These are phyloP conservation scores for Natrix natrix DNA, from an alignment of 2,797 vertebrate genomes.

Conservation along the genomic window DNA sequence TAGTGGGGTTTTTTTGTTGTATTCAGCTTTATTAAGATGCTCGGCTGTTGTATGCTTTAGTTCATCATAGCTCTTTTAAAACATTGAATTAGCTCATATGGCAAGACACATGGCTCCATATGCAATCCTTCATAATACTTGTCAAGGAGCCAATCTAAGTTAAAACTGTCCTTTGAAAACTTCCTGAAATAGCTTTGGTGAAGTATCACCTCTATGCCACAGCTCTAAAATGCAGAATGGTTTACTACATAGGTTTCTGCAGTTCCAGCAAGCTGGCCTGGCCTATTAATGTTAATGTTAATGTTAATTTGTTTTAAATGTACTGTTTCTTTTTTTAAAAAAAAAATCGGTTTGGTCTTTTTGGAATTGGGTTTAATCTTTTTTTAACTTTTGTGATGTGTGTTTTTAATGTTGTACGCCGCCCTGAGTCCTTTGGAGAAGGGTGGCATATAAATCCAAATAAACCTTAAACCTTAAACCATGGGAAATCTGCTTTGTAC, in stretches of 20 bases:
- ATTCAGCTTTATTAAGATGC: slow-evolving; percentile 50
- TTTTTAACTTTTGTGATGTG: no score
- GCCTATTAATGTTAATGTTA: no score
- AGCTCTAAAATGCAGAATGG: neutral
- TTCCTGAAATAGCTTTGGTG: neutral
- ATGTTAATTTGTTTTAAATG: no score
- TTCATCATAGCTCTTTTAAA: neutral
- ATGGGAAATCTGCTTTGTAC: neutral
- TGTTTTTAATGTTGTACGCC: no score
- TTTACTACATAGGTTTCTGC: neutral
- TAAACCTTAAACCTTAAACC: neutral
- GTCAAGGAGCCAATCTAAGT: neutral
- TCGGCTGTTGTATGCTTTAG: slow-evolving; percentile 55
- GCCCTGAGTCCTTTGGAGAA: no score
- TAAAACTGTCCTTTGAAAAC: neutral
- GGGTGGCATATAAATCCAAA: no score
- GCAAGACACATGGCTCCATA: neutral
- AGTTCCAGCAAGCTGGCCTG: neutral
- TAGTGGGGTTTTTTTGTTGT: slow-evolving; percentile 35
- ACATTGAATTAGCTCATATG: neutral
- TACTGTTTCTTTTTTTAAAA: no score
- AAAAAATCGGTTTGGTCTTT: no score
- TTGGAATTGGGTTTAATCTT: no score
- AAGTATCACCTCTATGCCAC: neutral
- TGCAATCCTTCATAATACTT: neutral